phyloP scores from a whole-genome alignment of 2,888 invertebrate species.

The Tipula helvola region DNA sequence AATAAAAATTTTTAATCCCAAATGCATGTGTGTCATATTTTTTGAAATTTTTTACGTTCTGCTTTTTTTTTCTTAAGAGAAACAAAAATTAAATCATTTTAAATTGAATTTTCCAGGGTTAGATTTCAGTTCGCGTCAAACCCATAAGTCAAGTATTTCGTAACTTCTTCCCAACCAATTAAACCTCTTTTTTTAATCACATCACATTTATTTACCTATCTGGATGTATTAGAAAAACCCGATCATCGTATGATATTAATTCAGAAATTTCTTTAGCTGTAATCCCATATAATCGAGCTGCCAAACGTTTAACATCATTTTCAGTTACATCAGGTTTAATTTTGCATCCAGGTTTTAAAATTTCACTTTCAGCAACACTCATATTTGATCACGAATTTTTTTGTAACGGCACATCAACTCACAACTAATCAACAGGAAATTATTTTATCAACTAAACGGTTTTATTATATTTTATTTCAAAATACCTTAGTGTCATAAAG shows the following conservation, averaged over 20 bases:
- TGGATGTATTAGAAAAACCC: slow-evolving; percentile 30
- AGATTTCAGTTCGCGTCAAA: no score
- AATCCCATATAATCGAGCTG: slow-evolving; percentile 33
- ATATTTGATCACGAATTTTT: background rate
- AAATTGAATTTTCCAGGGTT: no score
- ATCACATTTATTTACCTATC: slow-evolving; percentile 30
- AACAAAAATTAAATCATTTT: no score
- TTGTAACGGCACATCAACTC: background rate
- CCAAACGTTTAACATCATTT: slow-evolving; percentile 27
- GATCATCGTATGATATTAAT: slow-evolving; percentile 33
- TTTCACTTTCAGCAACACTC: slow-evolving; percentile 4
- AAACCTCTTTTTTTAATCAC: background rate
- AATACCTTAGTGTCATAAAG: background rate
- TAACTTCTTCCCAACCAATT: no score
- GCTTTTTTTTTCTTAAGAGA: no score
- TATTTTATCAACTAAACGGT: background rate
- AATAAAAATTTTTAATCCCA: no score
- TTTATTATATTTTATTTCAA: background rate
- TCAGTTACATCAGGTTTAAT: slow-evolving; percentile 28
- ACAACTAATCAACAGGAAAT: background rate
- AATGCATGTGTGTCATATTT: no score
- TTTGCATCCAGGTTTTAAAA: slow-evolving; percentile 30
- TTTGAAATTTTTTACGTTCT: no score
- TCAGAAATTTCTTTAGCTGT: slow-evolving; percentile 27
- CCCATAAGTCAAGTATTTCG: no score